Conservation (phyloP, 2,113 vertebrate species). For the Marcusenius ussheri region DNA sequence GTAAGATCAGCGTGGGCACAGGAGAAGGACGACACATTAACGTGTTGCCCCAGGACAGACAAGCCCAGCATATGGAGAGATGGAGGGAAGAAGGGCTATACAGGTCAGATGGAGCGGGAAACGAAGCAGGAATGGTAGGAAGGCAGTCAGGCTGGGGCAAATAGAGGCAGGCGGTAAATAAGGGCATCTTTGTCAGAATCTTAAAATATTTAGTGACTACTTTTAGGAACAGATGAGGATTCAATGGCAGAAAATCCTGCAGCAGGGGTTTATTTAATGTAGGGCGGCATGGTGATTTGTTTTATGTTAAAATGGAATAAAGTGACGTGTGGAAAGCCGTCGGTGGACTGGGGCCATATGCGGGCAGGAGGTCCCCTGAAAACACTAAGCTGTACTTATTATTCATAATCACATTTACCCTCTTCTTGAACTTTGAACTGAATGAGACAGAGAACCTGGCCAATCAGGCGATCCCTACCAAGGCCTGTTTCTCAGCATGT, state of each 20-base stretch:
- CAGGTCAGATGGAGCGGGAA: neutral
- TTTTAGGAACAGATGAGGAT: neutral
- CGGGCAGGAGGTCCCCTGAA: neutral
- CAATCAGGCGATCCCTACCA: neutral
- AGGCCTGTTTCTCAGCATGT: neutral
- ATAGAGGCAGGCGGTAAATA: neutral
- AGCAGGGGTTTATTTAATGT: neutral
- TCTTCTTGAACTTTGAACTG: neutral
- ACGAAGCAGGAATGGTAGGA: constrained; percentile 9
- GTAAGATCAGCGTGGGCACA: constrained; percentile 32
- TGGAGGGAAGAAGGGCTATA: neutral
- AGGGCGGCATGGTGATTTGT: neutral
- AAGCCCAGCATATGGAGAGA: constrained; percentile 43
- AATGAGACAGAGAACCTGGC: neutral
- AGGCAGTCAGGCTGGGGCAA: neutral
- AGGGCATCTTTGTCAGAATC: neutral
- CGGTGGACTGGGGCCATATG: neutral
- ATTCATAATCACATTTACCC: neutral
- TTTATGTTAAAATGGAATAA: neutral
- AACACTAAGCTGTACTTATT: neutral
- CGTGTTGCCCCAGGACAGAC: constrained; percentile 45
- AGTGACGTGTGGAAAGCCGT: neutral
- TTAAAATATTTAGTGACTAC: neutral
- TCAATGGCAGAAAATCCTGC: neutral
- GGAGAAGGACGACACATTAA: constrained; percentile 28